phyloP scores from a whole-genome alignment of 1,140 invertebrate species.

The Drosophila bocki region DNA sequence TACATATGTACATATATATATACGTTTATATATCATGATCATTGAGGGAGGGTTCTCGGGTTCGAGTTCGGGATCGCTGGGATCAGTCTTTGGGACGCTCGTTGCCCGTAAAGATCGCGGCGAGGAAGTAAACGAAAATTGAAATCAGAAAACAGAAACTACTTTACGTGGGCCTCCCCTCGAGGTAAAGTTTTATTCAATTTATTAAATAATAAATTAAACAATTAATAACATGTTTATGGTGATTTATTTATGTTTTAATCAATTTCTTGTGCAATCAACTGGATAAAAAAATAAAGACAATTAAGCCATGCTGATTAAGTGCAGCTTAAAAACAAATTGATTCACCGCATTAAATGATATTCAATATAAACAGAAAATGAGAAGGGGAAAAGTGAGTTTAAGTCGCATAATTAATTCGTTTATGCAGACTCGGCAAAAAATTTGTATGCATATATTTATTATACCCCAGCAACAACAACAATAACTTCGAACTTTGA shows the following conservation, averaged over 20 bases:
- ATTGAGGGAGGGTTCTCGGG: slow-evolving; percentile 38
- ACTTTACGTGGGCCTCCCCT: too few species aligned
- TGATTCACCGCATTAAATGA: slow-evolving; percentile 25
- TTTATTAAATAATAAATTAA: not conserved
- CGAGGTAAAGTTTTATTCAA: slow-evolving; percentile 34
- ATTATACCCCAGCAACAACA: slow-evolving; percentile 17
- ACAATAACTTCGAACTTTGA: slow-evolving; percentile 14
- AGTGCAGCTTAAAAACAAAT: slow-evolving; percentile 36
- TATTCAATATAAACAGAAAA: slow-evolving; percentile 22
- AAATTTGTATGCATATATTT: slow-evolving; percentile 33
- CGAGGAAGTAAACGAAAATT: slow-evolving; percentile 5
- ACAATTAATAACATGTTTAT: not conserved
- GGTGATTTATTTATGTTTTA: not conserved
- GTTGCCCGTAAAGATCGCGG: slow-evolving; percentile 56
- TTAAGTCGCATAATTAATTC: slow-evolving; percentile 54
- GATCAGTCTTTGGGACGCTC: slow-evolving; percentile 68
- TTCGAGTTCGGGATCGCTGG: slow-evolving; percentile 51
- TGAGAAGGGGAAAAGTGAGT: slow-evolving; percentile 9
- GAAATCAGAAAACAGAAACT: not conserved
- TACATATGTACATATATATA: not conserved
- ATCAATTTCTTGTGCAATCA: not conserved
- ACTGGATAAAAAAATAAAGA: not conserved
- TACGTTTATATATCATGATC: slow-evolving; percentile 23
- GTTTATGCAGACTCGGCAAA: slow-evolving; percentile 27
- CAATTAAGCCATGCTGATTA: slow-evolving; percentile 29